Percentiles rank a stretch among this genome's conserved stretches.
Conservation (phyloP, 1,140 invertebrate species). For the Drosophila triauraria region DNA sequence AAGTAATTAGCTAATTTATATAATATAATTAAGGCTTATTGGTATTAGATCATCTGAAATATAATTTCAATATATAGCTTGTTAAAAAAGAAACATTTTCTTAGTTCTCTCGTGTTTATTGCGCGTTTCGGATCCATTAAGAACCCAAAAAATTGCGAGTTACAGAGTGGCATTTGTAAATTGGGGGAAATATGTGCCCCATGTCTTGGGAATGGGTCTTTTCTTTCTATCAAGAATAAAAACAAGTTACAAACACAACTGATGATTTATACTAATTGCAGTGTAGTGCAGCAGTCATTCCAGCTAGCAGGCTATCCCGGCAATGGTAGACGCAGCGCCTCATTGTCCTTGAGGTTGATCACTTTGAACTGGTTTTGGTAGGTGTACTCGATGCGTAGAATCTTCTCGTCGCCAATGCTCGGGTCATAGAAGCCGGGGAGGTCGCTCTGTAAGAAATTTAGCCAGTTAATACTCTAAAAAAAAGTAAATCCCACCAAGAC, state of each 20-base stretch:
- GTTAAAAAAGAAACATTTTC: not conserved
- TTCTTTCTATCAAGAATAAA: conserved; percentile 65
- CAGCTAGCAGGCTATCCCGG: conserved; percentile 85
- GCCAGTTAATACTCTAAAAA: not conserved
- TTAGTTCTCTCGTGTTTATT: conserved; percentile 29
- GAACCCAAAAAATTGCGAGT: conserved; percentile 26
- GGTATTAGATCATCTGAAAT: not conserved
- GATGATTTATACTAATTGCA: conserved; percentile 71
- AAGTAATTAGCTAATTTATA: no score
- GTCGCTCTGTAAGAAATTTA: conserved; percentile 89
- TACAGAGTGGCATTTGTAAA: conserved; percentile 40
- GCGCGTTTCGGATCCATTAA: conserved; percentile 14
- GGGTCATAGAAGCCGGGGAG: conserved; percentile 99
- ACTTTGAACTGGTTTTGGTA: conserved; percentile 92
- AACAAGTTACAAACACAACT: conserved; percentile 75
- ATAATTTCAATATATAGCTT: not conserved
- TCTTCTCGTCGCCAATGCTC: conserved; percentile 96
- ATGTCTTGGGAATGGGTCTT: conserved; percentile 48
- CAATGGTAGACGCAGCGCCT: conserved; percentile 93
- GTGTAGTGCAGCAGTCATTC: conserved; percentile 5
- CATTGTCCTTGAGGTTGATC: conserved; percentile 92
- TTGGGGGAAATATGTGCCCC: conserved; percentile 29
- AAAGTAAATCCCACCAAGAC: not conserved
- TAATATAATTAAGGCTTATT: not conserved
- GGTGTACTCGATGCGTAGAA: conserved; percentile 93